These are phyloP conservation scores for Beris chalybata DNA, from an alignment of 2,888 invertebrate species.

Conservation along the genomic window DNA sequence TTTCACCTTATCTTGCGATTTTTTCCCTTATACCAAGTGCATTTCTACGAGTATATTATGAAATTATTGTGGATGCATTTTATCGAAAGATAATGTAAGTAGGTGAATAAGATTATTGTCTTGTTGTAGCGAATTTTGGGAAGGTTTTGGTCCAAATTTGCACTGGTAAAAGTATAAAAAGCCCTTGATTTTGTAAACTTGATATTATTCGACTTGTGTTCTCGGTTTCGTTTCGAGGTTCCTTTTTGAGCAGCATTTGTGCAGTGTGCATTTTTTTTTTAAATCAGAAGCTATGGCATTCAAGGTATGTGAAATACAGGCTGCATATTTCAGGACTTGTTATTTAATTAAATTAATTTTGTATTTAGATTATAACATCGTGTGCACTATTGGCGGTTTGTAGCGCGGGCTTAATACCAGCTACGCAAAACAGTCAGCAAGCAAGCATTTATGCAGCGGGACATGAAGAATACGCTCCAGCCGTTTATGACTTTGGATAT, in stretches of 20 bases:
- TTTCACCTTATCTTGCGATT: too few species aligned
- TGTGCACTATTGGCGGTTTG: conserved; percentile 5
- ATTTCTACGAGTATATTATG: too few species aligned
- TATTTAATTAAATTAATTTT: background rate
- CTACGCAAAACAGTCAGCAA: background rate
- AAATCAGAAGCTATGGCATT: conserved; percentile 31
- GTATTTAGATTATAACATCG: background rate
- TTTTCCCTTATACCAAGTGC: too few species aligned
- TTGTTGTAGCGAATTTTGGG: background rate
- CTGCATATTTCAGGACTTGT: background rate
- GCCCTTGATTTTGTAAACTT: conserved; percentile 6
- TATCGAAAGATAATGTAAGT: background rate
- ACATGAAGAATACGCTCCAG: conserved; percentile 33
- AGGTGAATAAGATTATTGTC: background rate
- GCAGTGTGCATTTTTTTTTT: conserved; percentile 7
- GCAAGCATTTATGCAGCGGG: conserved; percentile 15
- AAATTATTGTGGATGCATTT: too few species aligned
- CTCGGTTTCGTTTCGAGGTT: conserved; percentile 21
- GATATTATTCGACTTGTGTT: conserved; percentile 28
- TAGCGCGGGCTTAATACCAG: conserved; percentile 18
- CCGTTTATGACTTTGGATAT: conserved; percentile 55
- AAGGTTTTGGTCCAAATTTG: conserved; percentile 4
- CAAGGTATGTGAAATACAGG: conserved; percentile 19
- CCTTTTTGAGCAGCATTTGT: conserved; percentile 7
- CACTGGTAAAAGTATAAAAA: conserved; percentile 30